Percentiles rank a stretch among this genome's conserved stretches.
These are phyloP conservation scores for Conops quadrifasciatus DNA, from an alignment of 2,888 invertebrate genomes.

Conservation along the genomic window DNA sequence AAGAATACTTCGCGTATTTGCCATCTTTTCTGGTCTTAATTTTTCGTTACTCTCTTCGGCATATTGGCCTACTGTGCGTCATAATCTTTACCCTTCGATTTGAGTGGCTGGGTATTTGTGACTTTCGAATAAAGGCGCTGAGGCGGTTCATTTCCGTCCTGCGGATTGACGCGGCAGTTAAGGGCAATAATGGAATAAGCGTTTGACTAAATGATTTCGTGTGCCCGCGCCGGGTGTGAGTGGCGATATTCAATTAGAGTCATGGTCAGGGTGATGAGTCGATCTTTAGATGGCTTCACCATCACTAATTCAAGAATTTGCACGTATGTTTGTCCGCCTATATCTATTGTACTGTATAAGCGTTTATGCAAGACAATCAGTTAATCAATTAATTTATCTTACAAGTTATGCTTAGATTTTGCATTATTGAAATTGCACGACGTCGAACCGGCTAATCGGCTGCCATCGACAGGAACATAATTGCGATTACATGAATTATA, in stretches of 20 bases:
- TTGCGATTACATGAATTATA: neutral
- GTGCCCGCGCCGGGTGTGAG: neutral
- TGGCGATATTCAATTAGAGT: conserved; percentile 28
- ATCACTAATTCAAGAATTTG: conserved; percentile 3
- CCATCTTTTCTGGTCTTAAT: conserved; percentile 22
- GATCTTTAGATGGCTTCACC: neutral
- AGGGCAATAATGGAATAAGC: conserved; percentile 61
- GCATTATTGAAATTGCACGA: conserved; percentile 9
- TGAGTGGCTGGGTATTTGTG: neutral
- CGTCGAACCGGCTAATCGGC: neutral
- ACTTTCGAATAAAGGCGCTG: neutral
- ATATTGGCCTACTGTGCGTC: no score
- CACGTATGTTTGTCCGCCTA: neutral
- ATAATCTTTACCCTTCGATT: no score
- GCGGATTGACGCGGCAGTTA: conserved; percentile 28
- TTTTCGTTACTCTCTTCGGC: conserved; percentile 14
- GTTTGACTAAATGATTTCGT: conserved; percentile 61
- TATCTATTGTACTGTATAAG: neutral
- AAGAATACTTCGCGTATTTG: conserved; percentile 11
- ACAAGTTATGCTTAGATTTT: neutral
- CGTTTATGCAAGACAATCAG: neutral
- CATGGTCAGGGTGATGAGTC: conserved; percentile 26
- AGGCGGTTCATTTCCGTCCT: neutral
- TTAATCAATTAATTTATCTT: conserved; percentile 26
- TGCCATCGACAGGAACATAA: neutral